A percentile compares a stretch with the other conserved stretches of the same genome.
Evolutionary conservation across 64 coral and sea anemone genomes (phyloP).

Genomic region (Exaiptasia diaphana): DNA sequence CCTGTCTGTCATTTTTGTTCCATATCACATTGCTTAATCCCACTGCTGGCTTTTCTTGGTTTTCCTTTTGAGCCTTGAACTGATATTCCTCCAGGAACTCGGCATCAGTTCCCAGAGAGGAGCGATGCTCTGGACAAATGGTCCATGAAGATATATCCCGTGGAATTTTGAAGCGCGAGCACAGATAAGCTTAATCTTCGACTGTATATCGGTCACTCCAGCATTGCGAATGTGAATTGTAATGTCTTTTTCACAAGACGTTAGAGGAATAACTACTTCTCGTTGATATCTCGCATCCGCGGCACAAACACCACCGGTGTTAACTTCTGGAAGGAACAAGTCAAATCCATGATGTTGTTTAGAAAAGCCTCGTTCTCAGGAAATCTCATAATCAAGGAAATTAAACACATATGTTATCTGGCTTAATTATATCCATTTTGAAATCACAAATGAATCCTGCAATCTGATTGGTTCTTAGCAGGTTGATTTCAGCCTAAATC

Average conservation of each 20-base stretch:
- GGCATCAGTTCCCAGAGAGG: conserved; percentile 40
- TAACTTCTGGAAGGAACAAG: conserved; percentile 34
- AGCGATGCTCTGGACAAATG: conserved; percentile 51
- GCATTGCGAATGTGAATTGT: too few relatives aligned
- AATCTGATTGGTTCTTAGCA: too few relatives aligned
- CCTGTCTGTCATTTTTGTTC: too few relatives aligned
- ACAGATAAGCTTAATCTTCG: conserved; percentile 1
- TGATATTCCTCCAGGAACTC: conserved; percentile 22
- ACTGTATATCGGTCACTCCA: too few relatives aligned
- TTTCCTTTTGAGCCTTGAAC: conserved; percentile 20
- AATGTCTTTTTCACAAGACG: conserved; percentile 10
- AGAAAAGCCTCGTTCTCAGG: not conserved
- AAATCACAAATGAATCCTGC: too few relatives aligned
- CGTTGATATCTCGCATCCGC: conserved; percentile 11
- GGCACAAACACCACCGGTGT: conserved; percentile 38
- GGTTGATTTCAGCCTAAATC: too few relatives aligned
- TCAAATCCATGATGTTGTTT: conserved; percentile 19
- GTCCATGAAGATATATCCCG: conserved; percentile 35
- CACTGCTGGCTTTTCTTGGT: too few relatives aligned
- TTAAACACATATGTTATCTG: not conserved
- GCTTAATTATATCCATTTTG: not conserved
- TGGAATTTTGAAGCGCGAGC: conserved; percentile 14
- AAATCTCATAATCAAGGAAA: not conserved
- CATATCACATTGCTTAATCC: too few relatives aligned
- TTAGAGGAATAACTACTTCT: conserved; percentile 25